phyloP scores from a whole-genome alignment of 2,113 vertebrate genomes.

The Saguinus midas region DNA sequence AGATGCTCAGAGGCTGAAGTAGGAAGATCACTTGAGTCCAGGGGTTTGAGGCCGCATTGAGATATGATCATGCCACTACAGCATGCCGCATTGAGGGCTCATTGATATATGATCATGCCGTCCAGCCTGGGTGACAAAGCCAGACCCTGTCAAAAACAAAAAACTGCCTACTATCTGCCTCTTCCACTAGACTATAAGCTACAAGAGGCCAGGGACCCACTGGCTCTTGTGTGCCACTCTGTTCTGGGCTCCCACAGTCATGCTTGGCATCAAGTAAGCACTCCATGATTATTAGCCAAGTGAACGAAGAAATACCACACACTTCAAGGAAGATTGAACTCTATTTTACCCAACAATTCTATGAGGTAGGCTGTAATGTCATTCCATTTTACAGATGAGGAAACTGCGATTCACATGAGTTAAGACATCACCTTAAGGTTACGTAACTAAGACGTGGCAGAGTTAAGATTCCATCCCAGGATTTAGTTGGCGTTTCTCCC shows the following conservation, averaged over 20 bases:
- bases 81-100: not conserved
- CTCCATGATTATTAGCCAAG: not conserved
- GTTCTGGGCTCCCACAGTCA: not conserved
- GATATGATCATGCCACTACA: no score
- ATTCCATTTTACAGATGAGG: not conserved
- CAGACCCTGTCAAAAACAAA: no score
- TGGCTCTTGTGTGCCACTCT: not conserved
- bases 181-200: not conserved
- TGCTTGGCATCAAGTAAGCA: rapidly evolving
- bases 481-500: not conserved
- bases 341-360: not conserved
- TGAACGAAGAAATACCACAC: not conserved
- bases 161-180: not conserved
- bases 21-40: not conserved
- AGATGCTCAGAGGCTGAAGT: not conserved
- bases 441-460: not conserved
- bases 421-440: not conserved
- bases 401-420: not conserved
- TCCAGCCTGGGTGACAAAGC: no score
- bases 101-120: no score
- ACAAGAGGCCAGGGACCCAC: no score
- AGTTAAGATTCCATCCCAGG: not conserved
- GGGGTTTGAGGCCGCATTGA: not conserved
- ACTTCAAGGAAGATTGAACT: not conserved
- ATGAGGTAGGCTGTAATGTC: not conserved